Percentiles rank a stretch among this genome's conserved stretches.
Conservation (phyloP, 2,888 invertebrate genomes). For the Blastobasis lacticolella region DNA sequence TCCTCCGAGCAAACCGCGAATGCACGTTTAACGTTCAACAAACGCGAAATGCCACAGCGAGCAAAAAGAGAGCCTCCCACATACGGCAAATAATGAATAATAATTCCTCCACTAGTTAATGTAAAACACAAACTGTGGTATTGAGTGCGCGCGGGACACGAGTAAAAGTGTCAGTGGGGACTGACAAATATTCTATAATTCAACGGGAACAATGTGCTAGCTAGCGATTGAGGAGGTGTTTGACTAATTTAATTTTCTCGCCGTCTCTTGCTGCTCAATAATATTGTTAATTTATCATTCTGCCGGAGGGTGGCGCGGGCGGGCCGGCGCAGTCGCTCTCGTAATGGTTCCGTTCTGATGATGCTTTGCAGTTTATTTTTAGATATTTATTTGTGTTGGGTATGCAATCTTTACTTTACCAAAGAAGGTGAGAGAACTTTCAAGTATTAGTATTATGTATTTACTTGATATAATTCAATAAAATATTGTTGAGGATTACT, state of each 20-base stretch:
- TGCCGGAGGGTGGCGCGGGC: conserved; percentile 10
- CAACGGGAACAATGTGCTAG: conserved; percentile 21
- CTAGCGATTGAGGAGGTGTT: conserved; percentile 29
- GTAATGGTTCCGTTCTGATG: conserved; percentile 7
- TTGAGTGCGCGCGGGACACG: conserved; percentile 13
- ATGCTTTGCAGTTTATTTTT: conserved; percentile 7
- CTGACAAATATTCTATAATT: conserved; percentile 38
- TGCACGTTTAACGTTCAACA: conserved; percentile 50
- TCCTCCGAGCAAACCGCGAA: conserved; percentile 45
- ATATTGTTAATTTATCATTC: conserved; percentile 62
- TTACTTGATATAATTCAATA: no score
- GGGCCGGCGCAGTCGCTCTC: conserved; percentile 20
- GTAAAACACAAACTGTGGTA: conserved; percentile 21
- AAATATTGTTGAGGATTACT: no score
- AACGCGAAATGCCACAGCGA: conserved; percentile 49
- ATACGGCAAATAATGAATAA: conserved; percentile 53
- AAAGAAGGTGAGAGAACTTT: no score
- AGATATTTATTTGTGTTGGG: neutral
- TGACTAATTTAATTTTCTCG: conserved; percentile 50
- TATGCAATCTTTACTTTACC: no score
- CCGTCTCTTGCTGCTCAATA: conserved; percentile 38
- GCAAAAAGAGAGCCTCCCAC: conserved; percentile 34
- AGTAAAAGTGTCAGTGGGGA: conserved; percentile 29
- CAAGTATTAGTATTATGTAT: no score
- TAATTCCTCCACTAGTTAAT: conserved; percentile 53